Conservation (phyloP, 2,888 invertebrate genomes). For the Drosophila setosimentum region DNA sequence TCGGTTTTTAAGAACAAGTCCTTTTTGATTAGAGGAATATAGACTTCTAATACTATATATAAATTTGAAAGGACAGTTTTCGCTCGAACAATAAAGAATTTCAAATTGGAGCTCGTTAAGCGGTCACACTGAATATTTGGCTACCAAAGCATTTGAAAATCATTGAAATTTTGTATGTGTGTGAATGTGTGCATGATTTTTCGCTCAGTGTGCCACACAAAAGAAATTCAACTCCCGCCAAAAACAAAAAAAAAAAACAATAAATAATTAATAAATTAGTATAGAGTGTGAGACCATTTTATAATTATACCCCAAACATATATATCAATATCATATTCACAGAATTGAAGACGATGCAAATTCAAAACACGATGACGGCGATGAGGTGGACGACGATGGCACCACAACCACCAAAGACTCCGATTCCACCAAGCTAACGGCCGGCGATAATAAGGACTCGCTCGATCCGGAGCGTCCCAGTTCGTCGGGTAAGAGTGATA, state of each 20-base stretch:
- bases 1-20: background rate
- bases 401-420: constrained; percentile 85
- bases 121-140: constrained; percentile 32
- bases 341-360: constrained; percentile 85
- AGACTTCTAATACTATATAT: background rate
- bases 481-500: constrained; percentile 85
- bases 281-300: background rate
- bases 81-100: background rate
- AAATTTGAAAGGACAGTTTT: background rate
- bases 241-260: background rate
- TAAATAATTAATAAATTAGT: background rate
- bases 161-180: constrained; percentile 1
- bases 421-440: constrained; percentile 83
- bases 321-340: constrained; percentile 9
- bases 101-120: constrained; percentile 1
- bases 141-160: background rate
- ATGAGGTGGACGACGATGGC: constrained; percentile 85
- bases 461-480: constrained; percentile 85
- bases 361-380: constrained; percentile 85
- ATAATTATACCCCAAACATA: background rate
- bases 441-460: constrained; percentile 84
- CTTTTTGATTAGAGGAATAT: background rate
- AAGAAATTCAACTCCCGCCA: background rate
- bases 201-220: background rate
- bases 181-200: constrained; percentile 1